Conservation (phyloP, 2,797 vertebrate genomes). For the Cynopterus sphinx region DNA sequence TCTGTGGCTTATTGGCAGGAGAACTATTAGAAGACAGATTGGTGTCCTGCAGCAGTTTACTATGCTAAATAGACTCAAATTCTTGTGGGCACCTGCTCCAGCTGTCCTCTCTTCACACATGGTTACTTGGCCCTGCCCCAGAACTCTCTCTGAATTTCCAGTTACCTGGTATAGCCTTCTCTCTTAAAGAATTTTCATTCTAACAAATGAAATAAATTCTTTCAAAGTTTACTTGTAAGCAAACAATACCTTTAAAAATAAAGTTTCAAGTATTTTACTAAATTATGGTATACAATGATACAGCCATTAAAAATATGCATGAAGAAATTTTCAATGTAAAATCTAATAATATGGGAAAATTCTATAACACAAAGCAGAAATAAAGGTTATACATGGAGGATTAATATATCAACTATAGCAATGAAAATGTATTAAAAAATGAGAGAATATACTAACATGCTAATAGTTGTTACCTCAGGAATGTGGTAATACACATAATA, state of each 20-base stretch:
- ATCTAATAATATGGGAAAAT: not conserved
- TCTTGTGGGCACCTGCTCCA: not conserved
- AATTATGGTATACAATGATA: not conserved
- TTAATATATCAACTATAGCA: not conserved
- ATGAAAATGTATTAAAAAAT: not conserved
- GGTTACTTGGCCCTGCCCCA: slow-evolving; percentile 32
- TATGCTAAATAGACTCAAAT: not conserved
- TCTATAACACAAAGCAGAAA: not conserved
- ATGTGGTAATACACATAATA: not conserved
- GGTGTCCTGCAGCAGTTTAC: slow-evolving; percentile 59
- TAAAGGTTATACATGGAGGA: not conserved
- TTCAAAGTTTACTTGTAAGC: slow-evolving; percentile 15
- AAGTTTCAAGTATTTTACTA: slow-evolving; percentile 23
- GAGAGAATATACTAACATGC: not conserved
- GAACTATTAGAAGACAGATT: slow-evolving; percentile 58
- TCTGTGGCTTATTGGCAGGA: slow-evolving; percentile 70
- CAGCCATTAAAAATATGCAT: not conserved
- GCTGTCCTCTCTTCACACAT: slow-evolving; percentile 58
- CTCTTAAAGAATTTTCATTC: not conserved
- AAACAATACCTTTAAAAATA: not conserved
- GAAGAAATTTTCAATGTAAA: not conserved
- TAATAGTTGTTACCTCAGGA: not conserved
- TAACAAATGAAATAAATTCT: slow-evolving; percentile 6
- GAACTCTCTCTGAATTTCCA: not conserved
- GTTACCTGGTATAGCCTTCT: not conserved